phyloP scores from a whole-genome alignment of 2,113 vertebrate species.

The Promerops cafer region DNA sequence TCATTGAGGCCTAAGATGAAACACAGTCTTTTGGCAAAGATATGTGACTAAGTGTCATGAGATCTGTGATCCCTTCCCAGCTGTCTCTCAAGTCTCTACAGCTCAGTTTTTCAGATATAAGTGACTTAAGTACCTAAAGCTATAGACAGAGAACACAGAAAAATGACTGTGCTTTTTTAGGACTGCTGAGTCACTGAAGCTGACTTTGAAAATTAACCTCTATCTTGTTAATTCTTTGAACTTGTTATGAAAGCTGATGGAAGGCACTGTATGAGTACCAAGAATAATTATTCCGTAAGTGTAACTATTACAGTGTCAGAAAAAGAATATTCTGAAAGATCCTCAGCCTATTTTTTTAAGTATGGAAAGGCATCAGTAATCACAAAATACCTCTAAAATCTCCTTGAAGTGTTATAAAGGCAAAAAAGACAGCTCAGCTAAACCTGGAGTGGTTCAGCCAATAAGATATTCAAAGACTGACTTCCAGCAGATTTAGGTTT shows the following conservation, averaged over 20 bases:
- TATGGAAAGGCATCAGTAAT: neutral
- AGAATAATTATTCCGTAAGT: neutral
- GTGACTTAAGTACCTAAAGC: neutral
- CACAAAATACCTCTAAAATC: slow-evolving; percentile 20
- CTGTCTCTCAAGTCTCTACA: neutral
- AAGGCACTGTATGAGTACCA: neutral
- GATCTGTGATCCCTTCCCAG: neutral
- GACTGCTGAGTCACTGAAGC: neutral
- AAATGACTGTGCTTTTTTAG: neutral
- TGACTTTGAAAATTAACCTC: neutral
- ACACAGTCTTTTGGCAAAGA: neutral
- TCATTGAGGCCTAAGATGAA: neutral
- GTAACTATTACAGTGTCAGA: neutral
- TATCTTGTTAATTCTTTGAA: neutral
- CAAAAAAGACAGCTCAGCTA: slow-evolving; percentile 10
- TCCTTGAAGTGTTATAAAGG: slow-evolving; percentile 21
- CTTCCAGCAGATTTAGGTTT: slow-evolving; percentile 11
- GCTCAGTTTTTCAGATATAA: neutral
- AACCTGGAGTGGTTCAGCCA: neutral
- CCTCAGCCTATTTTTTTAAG: neutral
- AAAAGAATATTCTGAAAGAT: neutral
- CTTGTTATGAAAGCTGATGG: neutral
- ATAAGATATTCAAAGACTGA: slow-evolving; percentile 15
- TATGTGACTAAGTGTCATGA: neutral
- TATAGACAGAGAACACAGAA: neutral